Percentiles rank a stretch among this genome's conserved stretches.
Conservation (phyloP, 2,113 vertebrate genomes). For the Scomber colias region DNA sequence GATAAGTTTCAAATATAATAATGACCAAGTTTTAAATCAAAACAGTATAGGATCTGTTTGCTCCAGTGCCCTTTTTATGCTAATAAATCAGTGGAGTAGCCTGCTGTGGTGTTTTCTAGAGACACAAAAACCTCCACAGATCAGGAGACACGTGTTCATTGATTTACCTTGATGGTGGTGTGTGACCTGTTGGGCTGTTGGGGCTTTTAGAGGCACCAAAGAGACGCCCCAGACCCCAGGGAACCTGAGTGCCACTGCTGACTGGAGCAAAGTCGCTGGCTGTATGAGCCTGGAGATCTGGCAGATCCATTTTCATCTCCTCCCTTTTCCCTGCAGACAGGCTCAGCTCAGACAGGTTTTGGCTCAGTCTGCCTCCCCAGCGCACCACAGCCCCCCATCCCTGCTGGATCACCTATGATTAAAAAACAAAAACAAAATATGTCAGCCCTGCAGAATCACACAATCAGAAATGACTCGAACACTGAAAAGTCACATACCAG, state of each 20-base stretch:
- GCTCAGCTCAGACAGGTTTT: slow-evolving; percentile 76
- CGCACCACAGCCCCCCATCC: slow-evolving; percentile 88
- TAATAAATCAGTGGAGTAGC: no score
- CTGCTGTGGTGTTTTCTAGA: background rate
- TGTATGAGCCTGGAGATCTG: slow-evolving; percentile 49
- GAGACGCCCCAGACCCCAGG: slow-evolving; percentile 88
- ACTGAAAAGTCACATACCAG: slow-evolving; percentile 63
- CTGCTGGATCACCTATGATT: slow-evolving; percentile 86
- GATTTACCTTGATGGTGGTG: slow-evolving; percentile 76
- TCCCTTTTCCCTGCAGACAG: slow-evolving; percentile 59
- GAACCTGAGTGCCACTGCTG: slow-evolving; percentile 62
- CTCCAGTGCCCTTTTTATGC: no score
- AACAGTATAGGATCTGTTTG: background rate
- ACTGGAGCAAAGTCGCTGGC: slow-evolving; percentile 68
- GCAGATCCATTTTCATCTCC: slow-evolving; percentile 45
- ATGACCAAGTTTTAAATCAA: no score
- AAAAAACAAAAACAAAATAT: background rate
- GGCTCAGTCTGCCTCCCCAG: slow-evolving; percentile 88
- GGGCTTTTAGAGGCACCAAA: slow-evolving; percentile 88
- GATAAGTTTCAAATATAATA: background rate
- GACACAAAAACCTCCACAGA: background rate
- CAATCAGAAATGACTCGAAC: background rate
- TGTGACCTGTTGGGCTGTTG: slow-evolving; percentile 62
- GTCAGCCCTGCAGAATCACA: background rate
- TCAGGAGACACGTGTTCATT: background rate